Evolutionary conservation across 2,888 invertebrate genomes (phyloP).

Genomic region (Limnephilus rhombicus): DNA sequence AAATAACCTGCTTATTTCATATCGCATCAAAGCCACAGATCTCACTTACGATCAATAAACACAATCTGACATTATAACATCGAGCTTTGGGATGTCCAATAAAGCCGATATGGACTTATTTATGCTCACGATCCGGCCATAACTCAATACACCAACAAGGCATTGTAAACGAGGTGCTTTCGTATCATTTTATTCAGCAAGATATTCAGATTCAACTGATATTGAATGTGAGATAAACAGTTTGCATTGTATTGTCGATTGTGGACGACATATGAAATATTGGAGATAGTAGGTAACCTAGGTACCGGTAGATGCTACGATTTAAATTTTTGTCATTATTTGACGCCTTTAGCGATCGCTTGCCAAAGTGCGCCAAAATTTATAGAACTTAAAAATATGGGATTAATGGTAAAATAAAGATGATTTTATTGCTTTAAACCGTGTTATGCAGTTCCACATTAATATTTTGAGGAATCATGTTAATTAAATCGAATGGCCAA

Average conservation of each 20-base stretch:
- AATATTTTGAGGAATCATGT: too few relatives aligned
- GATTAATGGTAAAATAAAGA: too few relatives aligned
- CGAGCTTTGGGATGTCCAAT: not conserved
- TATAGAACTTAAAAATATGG: too few relatives aligned
- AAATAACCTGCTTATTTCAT: not conserved
- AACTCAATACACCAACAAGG: not conserved
- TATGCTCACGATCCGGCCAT: not conserved
- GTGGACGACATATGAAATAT: not conserved
- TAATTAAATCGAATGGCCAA: too few relatives aligned
- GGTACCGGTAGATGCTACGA: too few relatives aligned
- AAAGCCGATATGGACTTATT: not conserved
- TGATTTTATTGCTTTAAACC: too few relatives aligned
- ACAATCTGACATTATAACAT: not conserved
- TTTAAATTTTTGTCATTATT: too few relatives aligned
- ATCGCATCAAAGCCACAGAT: not conserved
- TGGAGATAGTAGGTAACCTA: not conserved
- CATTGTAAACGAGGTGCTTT: not conserved
- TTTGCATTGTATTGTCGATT: not conserved
- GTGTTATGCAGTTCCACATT: too few relatives aligned
- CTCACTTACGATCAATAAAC: not conserved
- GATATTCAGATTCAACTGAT: not conserved
- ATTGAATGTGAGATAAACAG: not conserved
- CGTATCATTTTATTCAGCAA: not conserved
- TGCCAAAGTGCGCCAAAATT: too few relatives aligned
- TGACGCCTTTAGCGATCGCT: too few relatives aligned